These are phyloP conservation scores for Lepeophtheirus salmonis DNA, from an alignment of 1,140 invertebrate genomes.

Conservation along the genomic window DNA sequence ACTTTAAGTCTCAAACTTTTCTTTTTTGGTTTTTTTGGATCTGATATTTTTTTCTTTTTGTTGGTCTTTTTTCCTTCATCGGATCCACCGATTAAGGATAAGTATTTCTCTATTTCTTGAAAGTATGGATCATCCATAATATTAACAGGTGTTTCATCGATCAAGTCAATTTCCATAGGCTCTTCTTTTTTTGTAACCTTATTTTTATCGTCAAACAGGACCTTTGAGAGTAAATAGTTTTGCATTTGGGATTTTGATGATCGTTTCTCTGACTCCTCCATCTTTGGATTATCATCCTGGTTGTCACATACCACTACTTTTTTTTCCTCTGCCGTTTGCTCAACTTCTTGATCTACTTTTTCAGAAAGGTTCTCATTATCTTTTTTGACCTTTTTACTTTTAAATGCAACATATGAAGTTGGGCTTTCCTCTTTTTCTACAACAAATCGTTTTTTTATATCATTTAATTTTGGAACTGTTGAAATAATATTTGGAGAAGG, in stretches of 20 bases:
- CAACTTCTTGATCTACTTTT: no score
- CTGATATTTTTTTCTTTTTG: not conserved
- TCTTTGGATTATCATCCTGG: no score
- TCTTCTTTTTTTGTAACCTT: not conserved
- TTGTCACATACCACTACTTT: no score
- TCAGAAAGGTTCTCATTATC: no score
- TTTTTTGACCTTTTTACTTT: not conserved
- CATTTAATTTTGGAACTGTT: not conserved
- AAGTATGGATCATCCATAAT: not conserved
- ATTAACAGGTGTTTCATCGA: not conserved
- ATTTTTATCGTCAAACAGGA: not conserved
- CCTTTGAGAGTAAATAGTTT: not conserved
- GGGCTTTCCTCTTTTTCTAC: not conserved
- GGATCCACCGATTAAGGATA: not conserved
- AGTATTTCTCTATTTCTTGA: not conserved
- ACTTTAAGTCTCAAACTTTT: not conserved
- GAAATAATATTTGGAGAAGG: not conserved
- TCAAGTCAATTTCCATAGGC: not conserved
- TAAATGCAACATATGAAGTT: not conserved
- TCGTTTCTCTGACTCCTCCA: not conserved
- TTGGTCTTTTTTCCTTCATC: not conserved
- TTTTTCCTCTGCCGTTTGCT: no score
- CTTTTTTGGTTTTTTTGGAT: not conserved
- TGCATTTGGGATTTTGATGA: not conserved
- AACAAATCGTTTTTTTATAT: not conserved